Conservation (phyloP, 2,113 vertebrate species). For the Trichechus manatus region DNA sequence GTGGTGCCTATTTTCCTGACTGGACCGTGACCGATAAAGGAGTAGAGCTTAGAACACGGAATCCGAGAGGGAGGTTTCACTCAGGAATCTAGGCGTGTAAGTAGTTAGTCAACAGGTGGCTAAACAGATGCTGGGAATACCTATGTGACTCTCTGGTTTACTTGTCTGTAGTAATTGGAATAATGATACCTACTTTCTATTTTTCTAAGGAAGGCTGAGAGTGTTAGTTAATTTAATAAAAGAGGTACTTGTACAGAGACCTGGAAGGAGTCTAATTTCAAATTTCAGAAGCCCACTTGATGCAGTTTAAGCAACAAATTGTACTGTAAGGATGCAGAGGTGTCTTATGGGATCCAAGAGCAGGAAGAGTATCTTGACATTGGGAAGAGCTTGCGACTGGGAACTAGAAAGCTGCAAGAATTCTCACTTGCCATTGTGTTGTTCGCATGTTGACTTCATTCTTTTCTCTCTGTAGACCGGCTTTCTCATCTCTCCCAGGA, state of each 20-base stretch:
- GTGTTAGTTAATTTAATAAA: background rate
- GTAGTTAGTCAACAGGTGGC: background rate
- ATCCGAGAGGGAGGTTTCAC: background rate
- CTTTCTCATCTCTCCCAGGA: background rate
- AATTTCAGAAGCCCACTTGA: background rate
- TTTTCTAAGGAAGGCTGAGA: background rate
- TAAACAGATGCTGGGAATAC: background rate
- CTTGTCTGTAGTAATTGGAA: background rate
- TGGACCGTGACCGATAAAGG: background rate
- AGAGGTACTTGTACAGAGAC: background rate
- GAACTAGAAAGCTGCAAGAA: background rate
- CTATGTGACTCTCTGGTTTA: background rate
- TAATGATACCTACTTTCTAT: background rate
- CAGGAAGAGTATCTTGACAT: background rate
- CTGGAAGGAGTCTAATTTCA: background rate
- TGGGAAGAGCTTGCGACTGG: background rate
- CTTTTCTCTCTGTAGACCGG: background rate
- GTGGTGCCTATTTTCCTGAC: background rate
- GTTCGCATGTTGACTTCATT: background rate
- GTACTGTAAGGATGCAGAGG: background rate
- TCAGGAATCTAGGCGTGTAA: background rate
- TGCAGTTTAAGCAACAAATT: background rate
- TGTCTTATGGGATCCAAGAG: background rate
- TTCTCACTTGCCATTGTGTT: background rate
- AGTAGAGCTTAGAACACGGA: background rate